These are phyloP conservation scores for Eurypyga helias DNA, from an alignment of 2,113 vertebrate genomes.

Conservation along the genomic window DNA sequence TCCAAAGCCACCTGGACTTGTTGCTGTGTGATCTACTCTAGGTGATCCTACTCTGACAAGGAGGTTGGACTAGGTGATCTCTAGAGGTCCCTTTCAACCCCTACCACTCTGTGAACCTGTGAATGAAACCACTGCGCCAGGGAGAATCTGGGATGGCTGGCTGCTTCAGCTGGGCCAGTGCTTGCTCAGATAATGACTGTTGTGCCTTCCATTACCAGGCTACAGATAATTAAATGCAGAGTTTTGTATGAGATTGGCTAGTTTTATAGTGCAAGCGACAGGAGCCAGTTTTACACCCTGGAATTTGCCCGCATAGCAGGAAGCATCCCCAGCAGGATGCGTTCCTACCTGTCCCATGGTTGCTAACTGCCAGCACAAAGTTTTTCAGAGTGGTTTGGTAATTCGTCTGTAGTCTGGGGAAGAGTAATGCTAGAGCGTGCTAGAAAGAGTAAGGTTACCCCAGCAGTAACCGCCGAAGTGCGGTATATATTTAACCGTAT, in stretches of 20 bases:
- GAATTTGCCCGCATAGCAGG: not conserved
- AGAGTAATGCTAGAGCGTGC: rapidly evolving
- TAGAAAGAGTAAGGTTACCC: not conserved
- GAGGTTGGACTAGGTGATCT: no score
- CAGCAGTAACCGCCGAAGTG: not conserved
- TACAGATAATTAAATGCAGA: not conserved
- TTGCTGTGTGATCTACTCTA: no score
- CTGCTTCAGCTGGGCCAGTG: not conserved
- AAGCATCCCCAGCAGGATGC: not conserved
- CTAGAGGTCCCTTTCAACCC: no score
- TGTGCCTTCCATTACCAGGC: not conserved
- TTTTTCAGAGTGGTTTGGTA: not conserved
- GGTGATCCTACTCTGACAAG: no score
- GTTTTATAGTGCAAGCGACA: not conserved
- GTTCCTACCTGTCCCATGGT: not conserved
- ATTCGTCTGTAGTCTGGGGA: not conserved
- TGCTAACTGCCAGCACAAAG: not conserved
- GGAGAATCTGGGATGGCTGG: not conserved
- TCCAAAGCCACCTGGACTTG: no score
- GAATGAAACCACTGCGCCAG: not conserved
- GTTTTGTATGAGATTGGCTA: not conserved
- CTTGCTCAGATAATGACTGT: not conserved
- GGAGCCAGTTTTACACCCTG: not conserved
- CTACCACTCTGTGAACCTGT: no score
- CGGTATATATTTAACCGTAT: no score